Base-by-base conservation (phyloP, 2,113 vertebrate genomes). In the Platichthys stellatus region DNA sequence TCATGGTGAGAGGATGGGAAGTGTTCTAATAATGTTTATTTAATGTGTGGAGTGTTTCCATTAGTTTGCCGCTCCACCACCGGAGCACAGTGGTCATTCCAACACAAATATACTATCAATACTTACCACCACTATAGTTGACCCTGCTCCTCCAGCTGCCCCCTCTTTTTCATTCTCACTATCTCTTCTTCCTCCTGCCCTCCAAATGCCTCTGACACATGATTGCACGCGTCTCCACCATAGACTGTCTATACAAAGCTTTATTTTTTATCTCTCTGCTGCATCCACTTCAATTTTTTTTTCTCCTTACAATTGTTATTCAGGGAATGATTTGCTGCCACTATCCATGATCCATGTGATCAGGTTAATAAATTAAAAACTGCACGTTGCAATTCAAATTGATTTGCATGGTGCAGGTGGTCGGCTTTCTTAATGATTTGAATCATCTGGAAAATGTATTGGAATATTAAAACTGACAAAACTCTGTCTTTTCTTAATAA, bases 361-460 rank as follows among this genome's bases (percentile, higher is more conserved):
- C 26, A 38, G 51, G 45, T 80, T 70, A 47, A 72, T 56, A 40
- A 51, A 4, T 13, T 40, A 18, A 67, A 56, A 61, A 67, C 1
- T 5, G 1, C 45, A 7, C 10, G 17, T 53, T 58, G 67, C 20
- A 38, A 57, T 74, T 40, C 23, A 76, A 72, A 72, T 81, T 12
- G 43, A 82, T 71, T 84, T 40, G 9, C 18, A 57, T 51, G 35
- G 15, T 56, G 21, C 3, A 0, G n/a, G 62, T 18, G 13, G 38
- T 2, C 12, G 21, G 56, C 24, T 24, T 4, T 47, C 5, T 40
- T 15, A 64, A 12, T 53, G 7, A 43, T 59, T 74, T 21, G 11
- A 56, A 62, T 74, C 20, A 69, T 72, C 69, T 35, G 24, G n/a
- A 31, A 4, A 28, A 20, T 78, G 60, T n/a, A 51, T 40, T 40